Evolutionary conservation across 2,113 vertebrate genomes (phyloP), one percentile per base, ranked within the genome.

Genomic region (Cyrtonyx montezumae): DNA sequence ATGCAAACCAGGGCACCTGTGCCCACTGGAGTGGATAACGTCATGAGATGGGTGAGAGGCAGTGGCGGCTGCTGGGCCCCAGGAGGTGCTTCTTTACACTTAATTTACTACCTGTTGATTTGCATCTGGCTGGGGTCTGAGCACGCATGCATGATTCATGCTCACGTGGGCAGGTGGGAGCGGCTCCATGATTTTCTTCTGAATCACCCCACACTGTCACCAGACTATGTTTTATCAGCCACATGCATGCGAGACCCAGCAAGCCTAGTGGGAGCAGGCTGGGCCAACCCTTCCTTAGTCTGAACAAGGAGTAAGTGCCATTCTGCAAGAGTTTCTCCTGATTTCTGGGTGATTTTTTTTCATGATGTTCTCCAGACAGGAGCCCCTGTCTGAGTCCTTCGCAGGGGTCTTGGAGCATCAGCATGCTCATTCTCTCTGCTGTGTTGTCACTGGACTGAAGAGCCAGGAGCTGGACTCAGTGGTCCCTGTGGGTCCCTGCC

Each of bases 171-270:
- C 42, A 80, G 75, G 87, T 94, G 81, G 95, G 94, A 96, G 84
- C 7, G 32, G 84, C 79, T 89, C 75, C 68, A 68, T 93, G 82
- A 37, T 67, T 96, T 87, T 89, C 84, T 77, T 87, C 82, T 93
- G 94, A 95, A 80, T 96, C 95, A 96, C 67, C 30, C 49, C 62
- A 16, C 75, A 8, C 69, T 92, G 81, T 85, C 91, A 85, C 87
- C 51, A 69, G 65, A 92, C 67, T 84, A 22, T n/a, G 87, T 76
- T 87, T 75, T 40, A 92, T 69, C 89, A 85, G 81, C 71, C 74
- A 28, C 14, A 1, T 83, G 1, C 3, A 0, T n/a, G 10, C 5
- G 8, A 95, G 81, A 76, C 26, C 4, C 58, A 79, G 70, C 1
- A 14, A 84, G 59, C 70, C 78, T 73, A 63, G 62, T 65, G 79